Evolutionary conservation across 2,797 vertebrate species (phyloP).

Genomic region (Muscicapa comitata): DNA sequence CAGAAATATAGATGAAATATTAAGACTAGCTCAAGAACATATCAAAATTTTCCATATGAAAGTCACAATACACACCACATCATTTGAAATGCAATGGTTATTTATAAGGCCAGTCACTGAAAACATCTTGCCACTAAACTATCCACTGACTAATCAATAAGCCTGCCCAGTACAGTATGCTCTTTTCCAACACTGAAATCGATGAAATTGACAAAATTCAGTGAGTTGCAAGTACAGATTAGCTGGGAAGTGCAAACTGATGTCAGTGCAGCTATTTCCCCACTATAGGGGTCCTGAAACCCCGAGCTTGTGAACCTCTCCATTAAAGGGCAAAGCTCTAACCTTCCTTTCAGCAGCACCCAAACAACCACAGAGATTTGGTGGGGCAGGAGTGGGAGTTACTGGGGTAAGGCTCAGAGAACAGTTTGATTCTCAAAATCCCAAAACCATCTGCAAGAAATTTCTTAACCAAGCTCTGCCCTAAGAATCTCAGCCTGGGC

Average conservation of each 20-base stretch:
- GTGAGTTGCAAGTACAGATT: background rate
- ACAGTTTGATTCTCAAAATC: background rate
- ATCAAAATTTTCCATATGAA: background rate
- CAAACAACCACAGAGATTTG: fast-evolving
- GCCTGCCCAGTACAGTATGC: background rate
- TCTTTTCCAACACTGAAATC: background rate
- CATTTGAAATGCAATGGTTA: background rate
- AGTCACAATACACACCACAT: background rate
- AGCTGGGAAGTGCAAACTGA: background rate
- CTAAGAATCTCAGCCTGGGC: background rate
- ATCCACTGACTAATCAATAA: background rate
- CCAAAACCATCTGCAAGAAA: background rate
- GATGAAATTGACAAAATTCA: background rate
- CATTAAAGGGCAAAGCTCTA: background rate
- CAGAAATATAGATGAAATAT: background rate
- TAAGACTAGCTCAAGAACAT: background rate
- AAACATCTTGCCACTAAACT: background rate
- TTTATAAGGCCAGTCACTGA: background rate
- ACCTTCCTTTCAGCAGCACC: background rate
- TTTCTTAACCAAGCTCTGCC: background rate
- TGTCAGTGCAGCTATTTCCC: background rate
- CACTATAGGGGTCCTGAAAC: background rate
- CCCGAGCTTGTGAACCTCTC: background rate
- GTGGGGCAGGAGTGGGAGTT: fast-evolving
- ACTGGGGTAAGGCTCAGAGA: background rate